Evolutionary conservation across 2,113 vertebrate species (phyloP), one percentile per base, ranked within the genome.

Genomic region (Chitala chitala): DNA sequence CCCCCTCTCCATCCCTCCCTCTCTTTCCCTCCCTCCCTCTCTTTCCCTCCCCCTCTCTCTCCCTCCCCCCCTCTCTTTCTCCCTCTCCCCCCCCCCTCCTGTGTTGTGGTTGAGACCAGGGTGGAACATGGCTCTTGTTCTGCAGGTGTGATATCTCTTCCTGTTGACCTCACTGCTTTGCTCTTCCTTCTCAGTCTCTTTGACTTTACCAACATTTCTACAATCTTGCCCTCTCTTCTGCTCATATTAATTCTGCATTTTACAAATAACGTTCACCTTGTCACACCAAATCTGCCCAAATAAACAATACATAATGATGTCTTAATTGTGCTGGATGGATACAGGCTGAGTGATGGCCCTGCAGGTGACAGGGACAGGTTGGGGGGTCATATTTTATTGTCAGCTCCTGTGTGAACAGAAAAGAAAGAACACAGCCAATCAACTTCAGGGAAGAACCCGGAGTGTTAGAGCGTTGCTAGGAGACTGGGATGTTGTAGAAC

Each of bases 401-500:
- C 91, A 92, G 92, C 89, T 87, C 92, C 90, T 90, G 89, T 90
- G 88, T 95, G 94, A 95, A 93, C 94, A 90, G 92, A 93, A n/a
- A 96, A 91, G 93, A 97, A 95, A 93, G 92, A 93, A 92, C 91
- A 92, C 91, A 92, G 94, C 92, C 93, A 94, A 92, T 94, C 92
- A 93, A 92, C 94, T 93, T 93, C 93, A 90, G 89, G 89, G 91
- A 87, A 87, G 85, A 91, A 93, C 91, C 93, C 91, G 92, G 89
- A 92, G 93, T 89, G 90, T 91, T 91, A 86, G 92, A 90, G 93
- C 91, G 96, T 99, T 98, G 96, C 96, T 98, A 98, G 94, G 96
- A 95, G 94, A 99, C 96, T 84, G 92, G 88, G 94, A 96, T 94
- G 94, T 93, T 93, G 94, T 88, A 91, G 88, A 97, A 96, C 94